These are phyloP conservation scores for Anastrepha ludens DNA, from an alignment of 1,140 invertebrate species.

Conservation along the genomic window DNA sequence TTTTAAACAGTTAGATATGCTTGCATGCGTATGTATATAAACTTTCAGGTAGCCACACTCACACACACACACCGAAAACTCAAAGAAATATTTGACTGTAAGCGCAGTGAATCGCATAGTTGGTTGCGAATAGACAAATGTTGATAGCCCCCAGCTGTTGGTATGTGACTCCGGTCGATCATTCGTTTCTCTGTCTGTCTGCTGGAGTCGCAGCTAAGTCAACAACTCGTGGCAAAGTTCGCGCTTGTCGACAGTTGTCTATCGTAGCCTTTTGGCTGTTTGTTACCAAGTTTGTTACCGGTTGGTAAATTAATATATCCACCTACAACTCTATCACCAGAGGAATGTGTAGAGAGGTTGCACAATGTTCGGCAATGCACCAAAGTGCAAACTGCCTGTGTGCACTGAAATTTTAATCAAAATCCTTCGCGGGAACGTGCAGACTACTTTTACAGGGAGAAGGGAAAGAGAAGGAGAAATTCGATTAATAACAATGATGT, in stretches of 20 bases:
- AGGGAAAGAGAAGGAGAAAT: background rate
- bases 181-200: slow-evolving; percentile 3
- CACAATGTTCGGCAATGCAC: background rate
- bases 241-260: slow-evolving; percentile 19
- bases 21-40: background rate
- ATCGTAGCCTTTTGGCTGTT: background rate
- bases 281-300: background rate
- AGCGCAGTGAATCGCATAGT: background rate
- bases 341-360: background rate
- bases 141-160: background rate
- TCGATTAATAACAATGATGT: too few species aligned
- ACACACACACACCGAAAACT: background rate
- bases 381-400: background rate
- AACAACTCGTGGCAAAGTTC: slow-evolving; percentile 26
- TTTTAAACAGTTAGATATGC: slow-evolving; percentile 21
- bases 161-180: background rate
- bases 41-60: background rate
- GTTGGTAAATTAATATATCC: slow-evolving; percentile 42
- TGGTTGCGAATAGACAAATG: background rate
- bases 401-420: slow-evolving; percentile 9
- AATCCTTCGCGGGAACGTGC: background rate
- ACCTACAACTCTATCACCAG: background rate
- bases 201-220: background rate
- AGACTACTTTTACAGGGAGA: background rate
- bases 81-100: background rate